phyloP scores from a whole-genome alignment of 1,140 invertebrate species.

The Rhopalosiphum maidis region DNA sequence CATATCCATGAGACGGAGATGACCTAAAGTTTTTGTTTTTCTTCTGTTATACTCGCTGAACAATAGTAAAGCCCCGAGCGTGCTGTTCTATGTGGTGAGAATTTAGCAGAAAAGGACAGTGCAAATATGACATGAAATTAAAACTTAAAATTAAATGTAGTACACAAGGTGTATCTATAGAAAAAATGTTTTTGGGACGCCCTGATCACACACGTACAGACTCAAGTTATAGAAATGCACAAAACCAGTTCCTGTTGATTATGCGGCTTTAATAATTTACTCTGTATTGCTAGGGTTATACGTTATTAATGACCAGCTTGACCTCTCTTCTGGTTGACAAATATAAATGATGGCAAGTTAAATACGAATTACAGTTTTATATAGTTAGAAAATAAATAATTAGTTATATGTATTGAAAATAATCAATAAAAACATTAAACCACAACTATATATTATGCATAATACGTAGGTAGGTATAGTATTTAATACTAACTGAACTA shows the following conservation, averaged over 20 bases:
- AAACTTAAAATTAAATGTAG: conserved; percentile 38
- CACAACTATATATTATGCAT: neutral
- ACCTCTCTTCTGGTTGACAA: conserved; percentile 56
- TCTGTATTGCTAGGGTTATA: conserved; percentile 48
- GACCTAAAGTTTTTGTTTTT: conserved; percentile 56
- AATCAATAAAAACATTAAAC: conserved; percentile 26
- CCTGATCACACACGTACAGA: conserved; percentile 40
- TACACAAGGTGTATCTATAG: neutral
- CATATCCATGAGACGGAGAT: conserved; percentile 50
- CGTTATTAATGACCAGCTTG: conserved; percentile 56
- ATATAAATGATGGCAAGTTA: conserved; percentile 54
- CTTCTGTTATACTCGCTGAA: conserved; percentile 4
- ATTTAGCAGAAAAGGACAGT: conserved; percentile 48
- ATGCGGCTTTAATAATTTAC: conserved; percentile 56
- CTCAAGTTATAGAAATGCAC: conserved; percentile 48
- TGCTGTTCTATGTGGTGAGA: conserved; percentile 5
- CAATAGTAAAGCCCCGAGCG: conserved; percentile 38
- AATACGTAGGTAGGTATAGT: neutral
- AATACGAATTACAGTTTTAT: conserved; percentile 48
- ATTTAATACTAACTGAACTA: neutral
- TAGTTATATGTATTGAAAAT: neutral
- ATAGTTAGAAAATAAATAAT: conserved; percentile 10
- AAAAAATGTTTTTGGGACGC: conserved; percentile 45
- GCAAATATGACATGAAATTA: conserved; percentile 50
- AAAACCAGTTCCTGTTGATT: conserved; percentile 56